phyloP scores from a whole-genome alignment of 2,888 invertebrate genomes.

The Stenurella melanura region DNA sequence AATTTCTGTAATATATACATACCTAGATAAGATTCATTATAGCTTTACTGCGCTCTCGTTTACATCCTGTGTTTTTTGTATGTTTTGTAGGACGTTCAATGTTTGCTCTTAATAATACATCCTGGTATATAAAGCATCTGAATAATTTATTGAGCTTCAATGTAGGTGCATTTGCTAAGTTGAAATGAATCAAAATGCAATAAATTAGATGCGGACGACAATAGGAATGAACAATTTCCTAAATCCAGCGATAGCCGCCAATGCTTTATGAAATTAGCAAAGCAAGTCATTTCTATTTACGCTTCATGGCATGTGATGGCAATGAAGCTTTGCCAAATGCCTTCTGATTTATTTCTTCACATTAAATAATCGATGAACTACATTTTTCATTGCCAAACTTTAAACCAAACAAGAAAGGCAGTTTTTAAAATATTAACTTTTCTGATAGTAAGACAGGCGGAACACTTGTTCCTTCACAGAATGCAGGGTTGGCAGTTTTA shows the following conservation, averaged over 20 bases:
- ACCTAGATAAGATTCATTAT: no score
- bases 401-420: not conserved
- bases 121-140: not conserved
- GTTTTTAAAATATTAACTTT: not conserved
- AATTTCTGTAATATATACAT: no score
- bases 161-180: not conserved
- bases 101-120: not conserved
- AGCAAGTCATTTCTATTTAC: slow-evolving; percentile 2
- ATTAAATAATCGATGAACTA: not conserved
- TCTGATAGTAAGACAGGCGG: not conserved
- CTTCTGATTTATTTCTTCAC: not conserved
- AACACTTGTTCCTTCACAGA: no score
- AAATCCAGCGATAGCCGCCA: not conserved
- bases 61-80: no score
- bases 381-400: not conserved
- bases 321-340: not conserved
- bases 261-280: not conserved
- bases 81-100: not conserved
- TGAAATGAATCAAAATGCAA: not conserved
- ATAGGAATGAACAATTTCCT: not conserved
- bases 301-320: not conserved
- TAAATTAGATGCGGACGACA: not conserved
- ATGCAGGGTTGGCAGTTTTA: no score
- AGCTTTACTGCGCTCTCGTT: no score
- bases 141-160: not conserved